phyloP scores from a whole-genome alignment of 1,140 invertebrate genomes.

The Drosophila simulans region DNA sequence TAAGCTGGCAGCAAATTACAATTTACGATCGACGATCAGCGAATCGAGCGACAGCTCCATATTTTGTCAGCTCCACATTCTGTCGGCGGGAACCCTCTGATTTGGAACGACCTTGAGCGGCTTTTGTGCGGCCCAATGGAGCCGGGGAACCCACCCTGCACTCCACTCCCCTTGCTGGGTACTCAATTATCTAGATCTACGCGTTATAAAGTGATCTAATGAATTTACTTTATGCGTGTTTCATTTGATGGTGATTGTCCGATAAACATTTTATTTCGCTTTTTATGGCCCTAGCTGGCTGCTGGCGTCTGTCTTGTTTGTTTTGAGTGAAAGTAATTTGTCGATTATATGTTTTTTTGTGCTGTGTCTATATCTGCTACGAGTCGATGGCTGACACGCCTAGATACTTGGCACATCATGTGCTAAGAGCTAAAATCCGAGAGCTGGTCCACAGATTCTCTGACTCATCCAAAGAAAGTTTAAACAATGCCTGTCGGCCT shows the following conservation, averaged over 20 bases:
- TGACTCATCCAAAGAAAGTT: slow-evolving; percentile 67
- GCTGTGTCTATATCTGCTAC: slow-evolving; percentile 1
- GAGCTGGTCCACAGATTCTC: slow-evolving; percentile 37
- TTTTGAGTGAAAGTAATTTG: slow-evolving; percentile 76
- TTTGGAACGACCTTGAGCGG: slow-evolving; percentile 71
- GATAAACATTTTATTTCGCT: slow-evolving; percentile 66
- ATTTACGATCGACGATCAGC: slow-evolving; percentile 50
- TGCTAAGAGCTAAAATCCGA: slow-evolving; percentile 52
- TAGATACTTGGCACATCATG: slow-evolving; percentile 41
- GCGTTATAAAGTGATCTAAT: slow-evolving; percentile 59
- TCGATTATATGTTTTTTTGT: slow-evolving; percentile 34
- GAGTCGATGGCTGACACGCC: slow-evolving; percentile 36
- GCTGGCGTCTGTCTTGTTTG: slow-evolving; percentile 21
- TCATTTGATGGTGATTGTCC: slow-evolving; percentile 51
- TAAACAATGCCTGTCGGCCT: slow-evolving; percentile 40
- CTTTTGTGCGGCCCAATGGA: slow-evolving; percentile 21
- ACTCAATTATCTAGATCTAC: slow-evolving; percentile 57
- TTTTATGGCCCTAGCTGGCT: slow-evolving; percentile 47
- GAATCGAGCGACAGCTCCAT: slow-evolving; percentile 41
- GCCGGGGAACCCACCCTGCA: neutral
- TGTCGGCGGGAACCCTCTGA: slow-evolving; percentile 46
- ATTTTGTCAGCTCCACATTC: slow-evolving; percentile 46
- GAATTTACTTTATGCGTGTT: slow-evolving; percentile 60
- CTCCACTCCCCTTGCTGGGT: too few relatives aligned
- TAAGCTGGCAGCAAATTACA: slow-evolving; percentile 32